These are phyloP conservation scores for Pemphigus obesinymphae DNA, from an alignment of 1,140 invertebrate genomes.

Conservation along the genomic window DNA sequence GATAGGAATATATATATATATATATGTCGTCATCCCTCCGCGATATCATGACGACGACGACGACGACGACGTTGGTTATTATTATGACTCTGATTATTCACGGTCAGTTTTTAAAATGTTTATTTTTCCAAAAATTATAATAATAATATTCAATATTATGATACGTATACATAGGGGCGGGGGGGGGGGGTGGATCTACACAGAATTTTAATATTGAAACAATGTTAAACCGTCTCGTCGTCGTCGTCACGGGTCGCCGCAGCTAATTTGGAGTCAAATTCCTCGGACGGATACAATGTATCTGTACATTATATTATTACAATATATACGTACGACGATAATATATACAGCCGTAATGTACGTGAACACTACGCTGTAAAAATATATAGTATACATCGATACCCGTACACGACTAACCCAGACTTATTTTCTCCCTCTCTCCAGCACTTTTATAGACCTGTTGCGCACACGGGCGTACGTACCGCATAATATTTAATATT, in stretches of 20 bases:
- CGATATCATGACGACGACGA: neutral
- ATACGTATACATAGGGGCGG: no score
- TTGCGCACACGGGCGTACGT: neutral
- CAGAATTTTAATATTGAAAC: constrained; percentile 8
- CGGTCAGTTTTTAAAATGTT: neutral
- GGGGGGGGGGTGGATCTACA: neutral
- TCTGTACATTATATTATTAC: neutral
- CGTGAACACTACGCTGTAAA: neutral
- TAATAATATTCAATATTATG: neutral
- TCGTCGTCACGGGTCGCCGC: constrained; percentile 4
- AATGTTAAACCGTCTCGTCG: constrained; percentile 20
- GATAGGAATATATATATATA: neutral
- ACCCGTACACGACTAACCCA: neutral
- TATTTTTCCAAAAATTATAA: neutral
- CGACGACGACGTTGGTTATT: neutral
- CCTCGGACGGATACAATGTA: no score
- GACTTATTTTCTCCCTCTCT: no score
- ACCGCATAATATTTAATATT: no score
- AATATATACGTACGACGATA: no score
- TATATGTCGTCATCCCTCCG: neutral
- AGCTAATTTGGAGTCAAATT: constrained; percentile 34
- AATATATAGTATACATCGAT: neutral
- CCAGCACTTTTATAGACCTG: no score
- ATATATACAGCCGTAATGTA: neutral
- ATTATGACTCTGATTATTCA: constrained; percentile 18